phyloP scores from a whole-genome alignment of 1,140 invertebrate genomes.

The Ceratina calcarata region DNA sequence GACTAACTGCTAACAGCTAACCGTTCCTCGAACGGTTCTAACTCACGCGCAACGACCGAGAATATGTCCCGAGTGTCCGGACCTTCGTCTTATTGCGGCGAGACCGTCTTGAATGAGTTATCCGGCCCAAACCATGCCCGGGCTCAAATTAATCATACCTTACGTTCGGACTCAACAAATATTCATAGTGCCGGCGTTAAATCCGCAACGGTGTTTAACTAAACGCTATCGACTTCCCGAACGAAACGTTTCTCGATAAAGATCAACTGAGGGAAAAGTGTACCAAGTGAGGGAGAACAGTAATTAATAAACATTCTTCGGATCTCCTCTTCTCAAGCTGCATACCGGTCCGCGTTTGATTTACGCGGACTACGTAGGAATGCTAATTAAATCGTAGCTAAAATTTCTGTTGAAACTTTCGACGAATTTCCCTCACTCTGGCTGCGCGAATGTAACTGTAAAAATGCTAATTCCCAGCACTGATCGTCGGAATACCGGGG shows the following conservation, averaged over 20 bases:
- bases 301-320: slow-evolving; percentile 77
- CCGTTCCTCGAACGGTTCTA: slow-evolving; percentile 69
- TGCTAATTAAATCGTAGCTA: slow-evolving; percentile 80
- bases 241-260: background rate
- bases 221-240: too few species aligned
- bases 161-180: slow-evolving; percentile 56
- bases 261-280: background rate
- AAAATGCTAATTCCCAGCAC: slow-evolving; percentile 11
- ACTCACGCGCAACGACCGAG: slow-evolving; percentile 73
- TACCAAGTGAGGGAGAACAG: slow-evolving; percentile 35
- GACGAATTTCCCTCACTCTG: background rate
- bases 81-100: slow-evolving; percentile 74
- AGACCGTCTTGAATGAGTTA: slow-evolving; percentile 66
- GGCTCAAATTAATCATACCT: slow-evolving; percentile 49
- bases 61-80: slow-evolving; percentile 75
- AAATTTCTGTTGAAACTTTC: slow-evolving; percentile 68
- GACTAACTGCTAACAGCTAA: slow-evolving; percentile 60
- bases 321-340: slow-evolving; percentile 12
- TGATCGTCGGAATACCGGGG: background rate
- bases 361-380: slow-evolving; percentile 71
- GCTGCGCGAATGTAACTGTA: background rate
- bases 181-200: background rate
- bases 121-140: slow-evolving; percentile 46
- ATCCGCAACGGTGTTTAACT: background rate
- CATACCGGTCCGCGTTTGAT: slow-evolving; percentile 61